Base-by-base conservation (phyloP, 2,113 vertebrate genomes). In the Zapus hudsonius region DNA sequence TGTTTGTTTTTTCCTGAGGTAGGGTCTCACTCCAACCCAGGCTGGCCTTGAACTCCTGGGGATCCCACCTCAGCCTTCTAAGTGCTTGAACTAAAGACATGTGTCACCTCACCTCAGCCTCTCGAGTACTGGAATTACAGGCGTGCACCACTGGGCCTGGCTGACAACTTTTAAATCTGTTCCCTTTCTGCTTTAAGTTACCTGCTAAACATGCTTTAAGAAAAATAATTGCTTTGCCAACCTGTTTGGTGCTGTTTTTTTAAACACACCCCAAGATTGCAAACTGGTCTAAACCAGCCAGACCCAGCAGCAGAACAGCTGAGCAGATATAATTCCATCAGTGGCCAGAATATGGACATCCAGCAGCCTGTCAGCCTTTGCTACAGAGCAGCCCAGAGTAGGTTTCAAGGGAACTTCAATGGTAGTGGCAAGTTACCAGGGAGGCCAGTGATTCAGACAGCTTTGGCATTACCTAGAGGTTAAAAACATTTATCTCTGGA, bases 91-190 rank as follows among this genome's bases (percentile, higher is more conserved):
- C 36, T 67, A 36, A 40, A 67, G 80, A 31, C 38, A 25, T 69
- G 44, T 0, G 63, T 7, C 82, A 66, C 29, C n/a, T 82, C 40
- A 23, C 33, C 64, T 44, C 29, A 42, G 17, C 38, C 61, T 36
- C 44, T 22, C n/a, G 81, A 67, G 38, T n/a, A 25, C 22, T 4
- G 33, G 66, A 63, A 84, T 52, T 67, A 36, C 40, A 67, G 80
- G 42, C 38, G n/a, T 69, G 44, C 1, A 42, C 11, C 82, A 66
- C 29, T 31, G 67, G 23, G 42, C 66, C 82, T 31, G 63, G 33
- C 61, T 76, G 44, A 88, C 64, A 79, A 42, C 47, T 79, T 88
- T 89, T 89, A 79, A 89, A 57, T 85, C 25, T 84, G 83, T 38
- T 36, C 55, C 83, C 66, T 42, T 83, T 70, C 84, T 79, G 42